Conservation (phyloP, 2,113 vertebrate genomes). For the Dasyurus viverrinus region DNA sequence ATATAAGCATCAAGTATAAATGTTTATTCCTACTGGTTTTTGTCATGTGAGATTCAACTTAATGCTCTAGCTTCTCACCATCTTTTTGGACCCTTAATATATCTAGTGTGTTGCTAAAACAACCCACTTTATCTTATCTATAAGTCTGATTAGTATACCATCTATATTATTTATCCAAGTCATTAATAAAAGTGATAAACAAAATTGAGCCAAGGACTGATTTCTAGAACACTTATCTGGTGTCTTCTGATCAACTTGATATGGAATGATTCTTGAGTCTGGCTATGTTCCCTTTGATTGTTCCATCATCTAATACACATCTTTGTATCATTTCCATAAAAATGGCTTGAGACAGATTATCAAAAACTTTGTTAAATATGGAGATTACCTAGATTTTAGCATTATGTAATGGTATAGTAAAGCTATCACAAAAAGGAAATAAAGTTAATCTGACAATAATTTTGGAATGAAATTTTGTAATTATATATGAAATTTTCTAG, state of each 20-base stretch:
- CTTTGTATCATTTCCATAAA: background rate
- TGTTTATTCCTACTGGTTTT: background rate
- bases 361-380: background rate
- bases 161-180: background rate
- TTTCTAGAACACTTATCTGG: background rate
- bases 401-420: background rate
- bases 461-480: background rate
- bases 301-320: background rate
- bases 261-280: background rate
- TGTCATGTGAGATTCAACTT: background rate
- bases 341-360: background rate
- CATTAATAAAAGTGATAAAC: background rate
- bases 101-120: background rate
- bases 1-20: background rate
- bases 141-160: background rate
- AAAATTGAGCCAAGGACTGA: background rate
- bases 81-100: background rate
- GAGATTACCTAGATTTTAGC: background rate
- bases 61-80: background rate
- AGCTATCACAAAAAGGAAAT: background rate
- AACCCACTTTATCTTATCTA: background rate
- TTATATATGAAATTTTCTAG: background rate
- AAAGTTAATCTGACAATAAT: background rate
- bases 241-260: background rate
- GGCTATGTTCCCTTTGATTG: background rate